Conservation (phyloP, 2,888 invertebrate species). For the Melinopterus prodromus region DNA sequence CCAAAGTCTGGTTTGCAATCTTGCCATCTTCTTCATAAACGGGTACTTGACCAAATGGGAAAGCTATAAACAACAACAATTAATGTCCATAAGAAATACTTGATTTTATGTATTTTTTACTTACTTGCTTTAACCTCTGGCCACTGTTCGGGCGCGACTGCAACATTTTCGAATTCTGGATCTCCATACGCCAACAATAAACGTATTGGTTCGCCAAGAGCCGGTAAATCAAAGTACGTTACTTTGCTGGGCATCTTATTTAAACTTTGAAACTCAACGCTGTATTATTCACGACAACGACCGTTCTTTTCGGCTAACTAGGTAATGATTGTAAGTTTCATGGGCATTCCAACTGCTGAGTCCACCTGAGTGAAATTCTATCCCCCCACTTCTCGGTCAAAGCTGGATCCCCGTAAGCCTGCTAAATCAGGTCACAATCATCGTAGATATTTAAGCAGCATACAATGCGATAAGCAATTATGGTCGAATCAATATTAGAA, state of each 20-base stretch:
- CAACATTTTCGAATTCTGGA: conserved; percentile 22
- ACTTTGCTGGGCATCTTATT: not conserved
- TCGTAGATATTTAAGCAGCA: too few species aligned
- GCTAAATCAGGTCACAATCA: too few species aligned
- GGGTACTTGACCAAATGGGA: conserved; percentile 72
- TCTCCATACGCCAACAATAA: conserved; percentile 25
- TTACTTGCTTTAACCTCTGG: conserved; percentile 28
- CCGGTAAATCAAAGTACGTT: conserved; percentile 23
- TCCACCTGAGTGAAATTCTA: too few species aligned
- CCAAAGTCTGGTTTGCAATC: conserved; percentile 65
- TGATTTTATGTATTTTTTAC: too few species aligned
- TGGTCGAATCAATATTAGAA: too few species aligned
- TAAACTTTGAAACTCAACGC: too few species aligned
- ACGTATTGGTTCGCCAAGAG: conserved; percentile 26
- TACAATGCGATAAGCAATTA: too few species aligned
- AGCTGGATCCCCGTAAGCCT: too few species aligned
- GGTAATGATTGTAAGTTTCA: too few species aligned
- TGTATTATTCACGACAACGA: too few species aligned
- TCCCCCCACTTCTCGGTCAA: not conserved
- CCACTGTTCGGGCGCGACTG: conserved; percentile 11
- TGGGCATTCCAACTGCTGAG: too few species aligned
- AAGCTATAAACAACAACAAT: conserved; percentile 43
- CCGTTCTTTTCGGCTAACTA: too few species aligned
- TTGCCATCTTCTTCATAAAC: conserved; percentile 70
- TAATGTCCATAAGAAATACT: conserved; percentile 41